These are phyloP conservation scores for Atrina japonica DNA, from an alignment of 2,888 invertebrate species.

Conservation along the genomic window DNA sequence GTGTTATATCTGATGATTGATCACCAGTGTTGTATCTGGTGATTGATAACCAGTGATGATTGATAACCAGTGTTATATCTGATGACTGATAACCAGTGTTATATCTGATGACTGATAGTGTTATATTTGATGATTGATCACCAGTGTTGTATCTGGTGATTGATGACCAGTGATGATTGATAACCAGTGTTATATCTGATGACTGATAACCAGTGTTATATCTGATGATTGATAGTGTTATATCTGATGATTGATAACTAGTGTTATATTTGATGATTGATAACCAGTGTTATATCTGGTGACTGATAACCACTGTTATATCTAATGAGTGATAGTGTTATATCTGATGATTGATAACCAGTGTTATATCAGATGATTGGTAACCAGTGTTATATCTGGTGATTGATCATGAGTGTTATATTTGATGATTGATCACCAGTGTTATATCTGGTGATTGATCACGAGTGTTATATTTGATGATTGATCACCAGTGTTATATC, in stretches of 20 bases:
- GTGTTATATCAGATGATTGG: too few species aligned
- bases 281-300: background rate
- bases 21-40: background rate
- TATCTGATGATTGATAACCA: too few species aligned
- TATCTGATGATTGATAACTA: slow-evolving; percentile 36
- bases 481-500: too few species aligned
- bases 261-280: background rate
- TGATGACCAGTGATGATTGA: background rate
- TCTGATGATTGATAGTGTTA: too few species aligned
- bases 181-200: too few species aligned
- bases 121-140: slow-evolving; percentile 24
- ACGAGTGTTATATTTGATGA: background rate
- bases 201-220: too few species aligned
- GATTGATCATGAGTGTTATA: too few species aligned
- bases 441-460: background rate
- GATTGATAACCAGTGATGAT: background rate
- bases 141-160: background rate
- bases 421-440: background rate
- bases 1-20: background rate
- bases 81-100: too few species aligned
- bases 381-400: background rate
- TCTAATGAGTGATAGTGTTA: too few species aligned
- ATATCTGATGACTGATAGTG: too few species aligned
- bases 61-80: too few species aligned
- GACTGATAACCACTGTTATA: slow-evolving; percentile 1